These are phyloP conservation scores for Leptonema lineaticorne DNA, from an alignment of 1,140 invertebrate species.

Conservation along the genomic window DNA sequence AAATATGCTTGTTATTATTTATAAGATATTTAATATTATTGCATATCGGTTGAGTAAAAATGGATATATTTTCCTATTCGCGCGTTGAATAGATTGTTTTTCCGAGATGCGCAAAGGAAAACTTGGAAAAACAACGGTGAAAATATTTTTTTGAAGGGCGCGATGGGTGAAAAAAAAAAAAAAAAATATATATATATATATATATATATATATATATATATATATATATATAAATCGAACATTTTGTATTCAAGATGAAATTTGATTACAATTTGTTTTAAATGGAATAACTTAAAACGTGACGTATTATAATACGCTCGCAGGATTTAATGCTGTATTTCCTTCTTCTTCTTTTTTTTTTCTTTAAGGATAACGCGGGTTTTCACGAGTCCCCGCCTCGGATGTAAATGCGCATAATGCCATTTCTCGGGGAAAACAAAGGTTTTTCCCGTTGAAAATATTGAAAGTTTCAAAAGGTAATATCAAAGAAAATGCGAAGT, in stretches of 20 bases:
- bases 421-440: conserved; percentile 17
- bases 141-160: no score
- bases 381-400: neutral
- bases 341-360: no score
- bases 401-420: conserved; percentile 24
- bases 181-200: neutral
- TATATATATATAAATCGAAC: neutral
- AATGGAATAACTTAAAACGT: conserved; percentile 9
- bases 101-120: no score
- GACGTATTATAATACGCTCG: neutral
- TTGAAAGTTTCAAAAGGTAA: conserved; percentile 15
- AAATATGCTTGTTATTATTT: no score
- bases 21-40: no score
- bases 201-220: neutral
- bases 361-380: no score
- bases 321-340: conserved; percentile 14
- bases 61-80: no score
- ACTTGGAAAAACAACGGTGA: no score
- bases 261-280: conserved; percentile 18
- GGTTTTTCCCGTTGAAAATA: conserved; percentile 16
- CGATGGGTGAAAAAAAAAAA: no score
- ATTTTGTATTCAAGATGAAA: neutral
- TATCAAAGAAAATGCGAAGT: neutral
- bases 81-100: no score
- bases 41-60: no score